phyloP scores from a whole-genome alignment of 2,888 invertebrate genomes.

The Mesorhabditis belari region DNA sequence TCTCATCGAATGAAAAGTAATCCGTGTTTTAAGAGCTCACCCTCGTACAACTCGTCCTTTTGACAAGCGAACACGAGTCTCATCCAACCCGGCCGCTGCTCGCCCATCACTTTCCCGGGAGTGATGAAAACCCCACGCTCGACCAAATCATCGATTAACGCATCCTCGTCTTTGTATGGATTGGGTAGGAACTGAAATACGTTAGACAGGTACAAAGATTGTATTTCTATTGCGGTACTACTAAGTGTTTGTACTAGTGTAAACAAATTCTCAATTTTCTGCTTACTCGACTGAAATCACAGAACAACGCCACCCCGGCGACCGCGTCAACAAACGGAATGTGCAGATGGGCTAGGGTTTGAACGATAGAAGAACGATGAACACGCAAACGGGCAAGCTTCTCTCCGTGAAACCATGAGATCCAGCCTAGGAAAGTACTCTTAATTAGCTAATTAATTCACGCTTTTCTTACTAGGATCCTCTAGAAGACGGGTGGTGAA shows the following conservation, averaged over 20 bases:
- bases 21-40: no score
- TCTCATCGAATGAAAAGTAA: no score
- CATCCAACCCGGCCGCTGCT: slow-evolving; percentile 34
- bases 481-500: slow-evolving; percentile 23
- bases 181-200: neutral
- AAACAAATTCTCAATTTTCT: neutral
- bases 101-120: neutral
- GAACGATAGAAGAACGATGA: slow-evolving; percentile 23
- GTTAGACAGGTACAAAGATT: no score
- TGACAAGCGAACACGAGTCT: slow-evolving; percentile 44
- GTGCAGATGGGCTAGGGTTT: slow-evolving; percentile 19
- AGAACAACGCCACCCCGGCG: slow-evolving; percentile 31
- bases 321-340: slow-evolving; percentile 23
- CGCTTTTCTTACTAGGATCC: slow-evolving; percentile 17
- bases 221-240: no score
- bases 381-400: slow-evolving; percentile 17
- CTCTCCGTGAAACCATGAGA: slow-evolving; percentile 16
- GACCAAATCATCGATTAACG: neutral
- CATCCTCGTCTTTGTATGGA: neutral
- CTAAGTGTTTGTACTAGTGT: no score
- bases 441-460: neutral
- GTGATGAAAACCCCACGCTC: neutral
- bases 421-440: slow-evolving; percentile 14
- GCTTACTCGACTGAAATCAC: slow-evolving; percentile 28
- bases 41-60: slow-evolving; percentile 37